A percentile compares a stretch with the other conserved stretches of the same genome.
These are phyloP conservation scores for Epicauta chinensis DNA, from an alignment of 1,140 invertebrate species.

Conservation along the genomic window DNA sequence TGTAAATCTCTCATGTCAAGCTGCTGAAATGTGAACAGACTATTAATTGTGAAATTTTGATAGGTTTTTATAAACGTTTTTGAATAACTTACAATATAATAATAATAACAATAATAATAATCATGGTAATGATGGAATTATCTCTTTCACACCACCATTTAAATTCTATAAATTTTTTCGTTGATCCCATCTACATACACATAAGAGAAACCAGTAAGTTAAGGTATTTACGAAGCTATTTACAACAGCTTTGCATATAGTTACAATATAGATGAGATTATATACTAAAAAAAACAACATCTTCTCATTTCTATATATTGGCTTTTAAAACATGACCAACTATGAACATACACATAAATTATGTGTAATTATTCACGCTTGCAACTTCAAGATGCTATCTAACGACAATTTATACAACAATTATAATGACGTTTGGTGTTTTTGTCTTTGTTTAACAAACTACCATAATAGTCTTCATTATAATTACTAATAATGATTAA, in stretches of 20 bases:
- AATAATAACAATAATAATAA: too few species aligned
- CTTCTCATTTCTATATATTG: slow-evolving; percentile 3
- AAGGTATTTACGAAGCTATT: slow-evolving; percentile 8
- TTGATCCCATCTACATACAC: too few species aligned
- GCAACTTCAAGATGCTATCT: slow-evolving; percentile 7
- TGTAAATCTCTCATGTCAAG: slow-evolving; percentile 10
- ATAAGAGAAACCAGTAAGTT: background rate
- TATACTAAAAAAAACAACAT: slow-evolving; percentile 2
- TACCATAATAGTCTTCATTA: too few species aligned
- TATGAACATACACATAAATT: slow-evolving; percentile 13
- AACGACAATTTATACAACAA: slow-evolving; percentile 13
- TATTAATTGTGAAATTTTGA: slow-evolving; percentile 10
- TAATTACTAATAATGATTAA: too few species aligned
- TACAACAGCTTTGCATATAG: slow-evolving; percentile 8
- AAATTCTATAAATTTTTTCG: too few species aligned
- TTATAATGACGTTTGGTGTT: background rate
- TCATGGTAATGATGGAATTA: too few species aligned
- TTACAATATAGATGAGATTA: slow-evolving; percentile 7
- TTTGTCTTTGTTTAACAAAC: background rate
- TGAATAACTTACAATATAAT: too few species aligned
- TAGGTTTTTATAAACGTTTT: background rate
- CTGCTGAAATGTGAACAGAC: slow-evolving; percentile 3
- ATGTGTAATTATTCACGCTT: slow-evolving; percentile 14
- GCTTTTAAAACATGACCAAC: slow-evolving; percentile 5
- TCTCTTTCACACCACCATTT: too few species aligned